Evolutionary conservation across 1,140 invertebrate genomes (phyloP).

Genomic region (Drosophila pseudoananassae): DNA sequence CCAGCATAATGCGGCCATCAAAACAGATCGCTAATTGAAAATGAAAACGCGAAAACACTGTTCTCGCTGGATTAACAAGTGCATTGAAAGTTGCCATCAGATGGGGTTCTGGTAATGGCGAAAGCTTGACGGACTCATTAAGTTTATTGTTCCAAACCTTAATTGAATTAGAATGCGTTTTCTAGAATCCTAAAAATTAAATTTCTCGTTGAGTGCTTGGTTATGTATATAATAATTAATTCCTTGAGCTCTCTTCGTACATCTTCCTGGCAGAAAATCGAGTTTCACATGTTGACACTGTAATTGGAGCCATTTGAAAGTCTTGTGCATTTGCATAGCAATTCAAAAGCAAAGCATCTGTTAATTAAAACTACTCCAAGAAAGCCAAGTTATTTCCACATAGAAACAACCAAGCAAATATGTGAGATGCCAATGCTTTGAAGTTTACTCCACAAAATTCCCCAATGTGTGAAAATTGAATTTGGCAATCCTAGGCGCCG

Average conservation of each 20-base stretch:
- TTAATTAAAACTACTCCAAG: slow-evolving; percentile 37
- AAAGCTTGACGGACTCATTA: neutral
- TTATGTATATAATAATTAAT: slow-evolving; percentile 18
- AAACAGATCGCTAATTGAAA: slow-evolving; percentile 43
- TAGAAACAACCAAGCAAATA: slow-evolving; percentile 11
- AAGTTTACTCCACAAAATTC: slow-evolving; percentile 27
- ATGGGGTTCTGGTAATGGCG: neutral
- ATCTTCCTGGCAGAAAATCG: slow-evolving; percentile 11
- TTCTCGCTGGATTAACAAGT: slow-evolving; percentile 13
- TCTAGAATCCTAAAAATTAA: neutral
- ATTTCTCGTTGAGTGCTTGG: neutral
- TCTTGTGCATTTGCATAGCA: slow-evolving; percentile 25
- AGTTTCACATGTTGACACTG: slow-evolving; percentile 33
- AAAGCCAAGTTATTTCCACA: slow-evolving; percentile 11
- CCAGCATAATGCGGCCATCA: slow-evolving; percentile 40
- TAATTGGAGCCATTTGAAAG: slow-evolving; percentile 36
- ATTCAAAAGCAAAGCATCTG: slow-evolving; percentile 14
- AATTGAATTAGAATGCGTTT: neutral
- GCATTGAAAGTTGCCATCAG: too few relatives aligned
- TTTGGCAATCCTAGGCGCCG: slow-evolving; percentile 45
- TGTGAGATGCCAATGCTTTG: slow-evolving; percentile 23
- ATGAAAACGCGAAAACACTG: slow-evolving; percentile 24
- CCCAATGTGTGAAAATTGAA: slow-evolving; percentile 50
- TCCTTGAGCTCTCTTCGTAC: neutral
- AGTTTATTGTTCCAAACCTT: neutral